These are phyloP conservation scores for Sesamia nonagrioides DNA, from an alignment of 1,140 invertebrate species.

Conservation along the genomic window DNA sequence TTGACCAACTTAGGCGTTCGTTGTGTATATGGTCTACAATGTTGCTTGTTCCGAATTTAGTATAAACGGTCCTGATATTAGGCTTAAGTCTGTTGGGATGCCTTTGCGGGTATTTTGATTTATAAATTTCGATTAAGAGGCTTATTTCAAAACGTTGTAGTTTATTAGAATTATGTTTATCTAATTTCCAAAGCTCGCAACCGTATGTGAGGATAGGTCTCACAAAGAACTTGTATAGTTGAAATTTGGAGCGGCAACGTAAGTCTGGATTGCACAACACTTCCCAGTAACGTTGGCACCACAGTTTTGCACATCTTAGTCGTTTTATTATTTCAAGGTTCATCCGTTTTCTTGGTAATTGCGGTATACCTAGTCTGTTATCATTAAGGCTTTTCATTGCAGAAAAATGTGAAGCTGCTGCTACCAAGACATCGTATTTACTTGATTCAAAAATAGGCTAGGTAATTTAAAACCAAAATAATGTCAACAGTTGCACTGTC, in stretches of 20 bases:
- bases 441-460: neutral
- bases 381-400: slow-evolving; percentile 21
- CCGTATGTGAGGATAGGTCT: slow-evolving; percentile 68
- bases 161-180: slow-evolving; percentile 49
- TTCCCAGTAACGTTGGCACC: slow-evolving; percentile 61
- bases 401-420: neutral
- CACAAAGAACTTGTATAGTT: slow-evolving; percentile 67
- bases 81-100: slow-evolving; percentile 54
- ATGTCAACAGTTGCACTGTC: neutral
- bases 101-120: slow-evolving; percentile 57
- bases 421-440: neutral
- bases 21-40: slow-evolving; percentile 58
- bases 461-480: neutral
- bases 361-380: slow-evolving; percentile 52
- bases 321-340: slow-evolving; percentile 61
- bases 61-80: slow-evolving; percentile 55
- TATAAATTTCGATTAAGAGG: slow-evolving; percentile 62
- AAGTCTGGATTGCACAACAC: slow-evolving; percentile 59
- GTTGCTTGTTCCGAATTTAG: slow-evolving; percentile 51
- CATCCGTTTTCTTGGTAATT: slow-evolving; percentile 49
- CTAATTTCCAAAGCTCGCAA: slow-evolving; percentile 65
- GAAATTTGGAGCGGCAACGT: slow-evolving; percentile 55
- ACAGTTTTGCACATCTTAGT: slow-evolving; percentile 62
- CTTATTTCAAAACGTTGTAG: slow-evolving; percentile 59
- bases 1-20: slow-evolving; percentile 59